These are phyloP conservation scores for Carollia perspicillata DNA, from an alignment of 2,113 vertebrate species.

Conservation along the genomic window DNA sequence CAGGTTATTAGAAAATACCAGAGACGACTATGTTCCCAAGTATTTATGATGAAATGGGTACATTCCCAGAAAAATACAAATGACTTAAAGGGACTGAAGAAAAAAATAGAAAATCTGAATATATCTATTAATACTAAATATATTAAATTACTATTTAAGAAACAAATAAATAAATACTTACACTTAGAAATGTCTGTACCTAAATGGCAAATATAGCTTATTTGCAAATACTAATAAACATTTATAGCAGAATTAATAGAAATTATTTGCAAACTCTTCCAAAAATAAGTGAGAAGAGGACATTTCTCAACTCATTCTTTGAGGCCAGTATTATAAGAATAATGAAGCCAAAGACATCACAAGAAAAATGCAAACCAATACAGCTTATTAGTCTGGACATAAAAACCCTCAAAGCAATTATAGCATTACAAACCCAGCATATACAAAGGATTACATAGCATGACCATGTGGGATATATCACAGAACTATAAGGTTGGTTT, in stretches of 20 bases:
- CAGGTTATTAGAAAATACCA: neutral
- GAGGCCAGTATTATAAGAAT: neutral
- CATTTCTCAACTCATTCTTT: neutral
- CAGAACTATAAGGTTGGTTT: neutral
- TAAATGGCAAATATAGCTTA: neutral
- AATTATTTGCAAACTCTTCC: neutral
- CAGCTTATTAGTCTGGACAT: neutral
- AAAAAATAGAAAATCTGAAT: neutral
- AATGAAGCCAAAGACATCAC: neutral
- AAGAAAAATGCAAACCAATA: neutral
- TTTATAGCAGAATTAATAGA: neutral
- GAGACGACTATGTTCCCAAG: neutral
- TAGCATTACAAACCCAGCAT: neutral
- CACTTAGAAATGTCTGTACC: neutral
- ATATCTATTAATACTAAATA: neutral
- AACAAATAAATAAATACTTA: neutral
- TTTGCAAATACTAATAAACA: neutral
- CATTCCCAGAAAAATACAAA: neutral
- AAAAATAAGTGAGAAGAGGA: neutral
- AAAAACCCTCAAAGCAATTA: neutral
- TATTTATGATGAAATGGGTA: neutral
- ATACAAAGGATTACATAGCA: neutral
- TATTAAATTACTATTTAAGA: neutral
- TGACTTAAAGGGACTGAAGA: neutral
- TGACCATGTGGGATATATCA: neutral